Conservation (phyloP, 2,888 invertebrate species). For the Alloscopus bannaensis region DNA sequence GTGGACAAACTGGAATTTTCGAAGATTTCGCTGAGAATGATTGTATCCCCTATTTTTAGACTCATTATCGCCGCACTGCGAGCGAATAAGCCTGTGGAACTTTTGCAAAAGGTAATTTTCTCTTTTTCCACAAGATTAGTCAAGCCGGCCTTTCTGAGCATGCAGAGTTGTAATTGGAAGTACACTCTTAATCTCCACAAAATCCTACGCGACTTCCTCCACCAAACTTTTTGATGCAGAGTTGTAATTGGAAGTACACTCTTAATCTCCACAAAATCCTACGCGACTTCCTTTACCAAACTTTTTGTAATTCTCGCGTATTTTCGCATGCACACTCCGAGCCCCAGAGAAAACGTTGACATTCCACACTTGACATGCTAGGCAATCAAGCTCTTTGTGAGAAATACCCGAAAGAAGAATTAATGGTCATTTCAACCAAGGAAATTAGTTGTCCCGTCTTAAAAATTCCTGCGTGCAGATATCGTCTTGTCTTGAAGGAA, state of each 20-base stretch:
- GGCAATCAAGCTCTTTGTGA: constrained; percentile 36
- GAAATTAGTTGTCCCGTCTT: constrained; percentile 59
- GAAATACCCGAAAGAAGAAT: constrained; percentile 52
- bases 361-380: constrained; percentile 24
- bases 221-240: neutral
- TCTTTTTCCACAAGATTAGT: constrained; percentile 43
- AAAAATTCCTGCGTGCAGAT: constrained; percentile 27
- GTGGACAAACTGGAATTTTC: too few relatives aligned
- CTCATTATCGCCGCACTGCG: too few relatives aligned
- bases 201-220: neutral
- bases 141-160: too few relatives aligned
- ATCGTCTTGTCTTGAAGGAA: constrained; percentile 21
- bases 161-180: constrained; percentile 22
- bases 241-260: neutral
- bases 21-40: too few relatives aligned
- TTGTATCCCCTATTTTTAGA: too few relatives aligned
- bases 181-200: constrained; percentile 1
- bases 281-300: neutral
- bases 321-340: constrained; percentile 17
- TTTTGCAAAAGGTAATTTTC: neutral
- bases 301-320: neutral
- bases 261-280: too few relatives aligned
- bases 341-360: constrained; percentile 10
- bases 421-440: constrained; percentile 54
- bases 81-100: too few relatives aligned